Percentiles rank a stretch among this genome's conserved stretches.
Conservation (phyloP, 2,797 vertebrate species). For the Mus caroli region DNA sequence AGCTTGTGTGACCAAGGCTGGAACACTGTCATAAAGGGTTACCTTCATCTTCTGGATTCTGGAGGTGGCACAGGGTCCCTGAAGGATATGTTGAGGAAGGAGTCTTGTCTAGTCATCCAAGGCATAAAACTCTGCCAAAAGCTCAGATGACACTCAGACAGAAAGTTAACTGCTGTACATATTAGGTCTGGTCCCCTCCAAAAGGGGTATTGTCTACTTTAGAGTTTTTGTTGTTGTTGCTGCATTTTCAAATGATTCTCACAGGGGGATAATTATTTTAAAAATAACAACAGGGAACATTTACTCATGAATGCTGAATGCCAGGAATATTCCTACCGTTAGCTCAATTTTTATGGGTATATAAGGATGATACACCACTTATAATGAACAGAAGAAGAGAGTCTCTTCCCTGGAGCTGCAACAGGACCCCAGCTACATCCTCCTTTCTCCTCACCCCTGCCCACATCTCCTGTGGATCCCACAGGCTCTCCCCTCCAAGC, state of each 20-base stretch:
- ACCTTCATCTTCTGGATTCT: not conserved
- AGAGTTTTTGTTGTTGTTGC: not conserved
- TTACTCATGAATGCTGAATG: not conserved
- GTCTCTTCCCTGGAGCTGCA: not conserved
- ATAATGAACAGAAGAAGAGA: not conserved
- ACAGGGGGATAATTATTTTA: not conserved
- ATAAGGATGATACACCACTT: not conserved
- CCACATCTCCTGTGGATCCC: not conserved
- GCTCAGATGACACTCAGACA: not conserved
- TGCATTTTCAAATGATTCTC: not conserved
- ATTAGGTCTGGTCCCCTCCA: too few relatives aligned
- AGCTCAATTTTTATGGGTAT: not conserved
- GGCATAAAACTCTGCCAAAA: not conserved
- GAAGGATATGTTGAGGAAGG: not conserved
- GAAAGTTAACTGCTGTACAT: not conserved
- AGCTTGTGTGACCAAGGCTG: not conserved
- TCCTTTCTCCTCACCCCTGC: not conserved
- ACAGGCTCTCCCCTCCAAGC: not conserved
- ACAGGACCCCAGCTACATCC: not conserved
- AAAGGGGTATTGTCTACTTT: not conserved
- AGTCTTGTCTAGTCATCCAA: not conserved
- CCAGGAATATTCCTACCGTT: not conserved
- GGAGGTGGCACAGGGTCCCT: not conserved
- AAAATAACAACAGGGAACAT: not conserved
- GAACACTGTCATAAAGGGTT: rapidly evolving